Percentiles rank a stretch among this genome's conserved stretches.
phyloP scores from a whole-genome alignment of 2,113 vertebrate species.

The Phylloscopus whistleri region DNA sequence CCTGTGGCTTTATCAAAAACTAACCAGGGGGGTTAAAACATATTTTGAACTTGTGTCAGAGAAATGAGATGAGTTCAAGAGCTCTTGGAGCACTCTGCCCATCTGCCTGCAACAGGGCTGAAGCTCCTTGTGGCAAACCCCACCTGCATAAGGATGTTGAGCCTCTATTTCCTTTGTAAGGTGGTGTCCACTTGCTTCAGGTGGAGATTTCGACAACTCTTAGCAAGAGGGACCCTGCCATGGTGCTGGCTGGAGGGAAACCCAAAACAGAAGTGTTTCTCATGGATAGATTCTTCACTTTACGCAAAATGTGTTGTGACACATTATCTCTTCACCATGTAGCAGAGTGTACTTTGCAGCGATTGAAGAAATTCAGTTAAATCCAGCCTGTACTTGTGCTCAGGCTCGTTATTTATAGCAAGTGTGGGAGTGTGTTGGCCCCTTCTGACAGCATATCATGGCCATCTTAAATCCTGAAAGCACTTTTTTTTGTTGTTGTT shows the following conservation, averaged over 20 bases:
- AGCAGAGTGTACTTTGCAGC: slow-evolving; percentile 42
- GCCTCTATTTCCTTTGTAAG: neutral
- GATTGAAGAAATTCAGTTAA: slow-evolving; percentile 46
- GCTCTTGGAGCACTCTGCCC: neutral
- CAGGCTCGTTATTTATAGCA: slow-evolving; percentile 51
- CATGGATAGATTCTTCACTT: slow-evolving; percentile 33
- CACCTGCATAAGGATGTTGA: rapidly evolving
- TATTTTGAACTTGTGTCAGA: neutral
- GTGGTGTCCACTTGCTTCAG: neutral
- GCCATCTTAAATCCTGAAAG: slow-evolving; percentile 46
- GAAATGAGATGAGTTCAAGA: neutral
- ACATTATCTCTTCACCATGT: slow-evolving; percentile 47
- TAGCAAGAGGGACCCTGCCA: neutral
- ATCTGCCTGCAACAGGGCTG: rapidly evolving
- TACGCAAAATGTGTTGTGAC: slow-evolving; percentile 62
- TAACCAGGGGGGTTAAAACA: neutral
- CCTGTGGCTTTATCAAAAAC: neutral
- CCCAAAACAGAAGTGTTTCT: slow-evolving; percentile 21
- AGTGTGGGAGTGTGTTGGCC: slow-evolving; percentile 65
- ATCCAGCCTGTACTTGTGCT: slow-evolving; percentile 46
- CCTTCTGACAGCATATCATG: slow-evolving; percentile 61
- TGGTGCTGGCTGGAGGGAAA: slow-evolving; percentile 6
- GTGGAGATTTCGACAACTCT: neutral
- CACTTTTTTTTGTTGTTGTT: neutral
- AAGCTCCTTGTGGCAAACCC: neutral